Percentiles rank a stretch among this genome's conserved stretches.
Conservation (phyloP, 2,113 vertebrate species). For the Oriolus oriolus region DNA sequence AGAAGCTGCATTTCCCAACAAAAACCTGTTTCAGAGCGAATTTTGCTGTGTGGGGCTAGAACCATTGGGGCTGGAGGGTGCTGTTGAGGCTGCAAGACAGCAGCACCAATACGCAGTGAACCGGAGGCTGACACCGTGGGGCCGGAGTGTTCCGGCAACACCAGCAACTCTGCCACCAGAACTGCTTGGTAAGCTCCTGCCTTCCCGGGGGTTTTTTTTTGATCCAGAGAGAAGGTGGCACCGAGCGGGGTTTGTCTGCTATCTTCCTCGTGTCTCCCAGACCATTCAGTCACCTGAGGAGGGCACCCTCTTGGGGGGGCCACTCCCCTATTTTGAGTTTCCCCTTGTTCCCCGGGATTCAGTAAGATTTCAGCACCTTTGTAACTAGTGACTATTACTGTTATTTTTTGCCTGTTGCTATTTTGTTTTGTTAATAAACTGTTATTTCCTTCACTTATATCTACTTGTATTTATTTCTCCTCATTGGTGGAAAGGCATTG, state of each 20-base stretch:
- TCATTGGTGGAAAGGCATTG: background rate
- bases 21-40: background rate
- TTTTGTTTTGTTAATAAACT: background rate
- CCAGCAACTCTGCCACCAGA: background rate
- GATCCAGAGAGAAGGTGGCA: background rate
- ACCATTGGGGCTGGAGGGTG: background rate
- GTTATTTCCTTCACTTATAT: background rate
- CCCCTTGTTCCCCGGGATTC: background rate
- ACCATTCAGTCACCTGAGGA: fast-evolving
- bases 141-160: fast-evolving
- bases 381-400: background rate
- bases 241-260: fast-evolving
- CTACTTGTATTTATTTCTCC: background rate
- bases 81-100: background rate
- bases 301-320: fast-evolving
- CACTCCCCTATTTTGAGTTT: background rate
- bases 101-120: background rate
- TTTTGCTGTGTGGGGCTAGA: background rate
- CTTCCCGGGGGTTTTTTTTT: background rate
- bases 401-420: background rate
- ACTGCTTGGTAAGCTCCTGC: background rate
- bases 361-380: background rate
- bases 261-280: background rate
- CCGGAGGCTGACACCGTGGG: no score
- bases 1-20: background rate